Evolutionary conservation across 2,888 invertebrate genomes (phyloP).

Genomic region (Stenichneumon culpator): DNA sequence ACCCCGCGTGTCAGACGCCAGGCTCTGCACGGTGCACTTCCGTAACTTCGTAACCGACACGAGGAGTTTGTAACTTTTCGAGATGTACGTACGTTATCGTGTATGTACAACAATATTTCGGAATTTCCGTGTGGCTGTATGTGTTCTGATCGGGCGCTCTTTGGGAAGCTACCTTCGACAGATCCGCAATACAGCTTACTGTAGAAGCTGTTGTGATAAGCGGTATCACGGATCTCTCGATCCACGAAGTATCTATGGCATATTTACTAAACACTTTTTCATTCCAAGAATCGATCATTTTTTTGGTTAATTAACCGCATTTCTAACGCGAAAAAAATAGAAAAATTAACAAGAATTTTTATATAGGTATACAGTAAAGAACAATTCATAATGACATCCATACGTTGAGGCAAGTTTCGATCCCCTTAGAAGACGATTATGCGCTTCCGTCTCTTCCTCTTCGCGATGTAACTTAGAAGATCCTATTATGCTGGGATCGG

Average conservation of each 20-base stretch:
- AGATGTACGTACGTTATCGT: slow-evolving; percentile 39
- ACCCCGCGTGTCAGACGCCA: slow-evolving; percentile 32
- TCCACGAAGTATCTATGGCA: not conserved
- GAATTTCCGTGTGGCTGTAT: not conserved
- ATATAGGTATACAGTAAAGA: not conserved
- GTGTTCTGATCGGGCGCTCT: not conserved
- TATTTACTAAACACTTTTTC: not conserved
- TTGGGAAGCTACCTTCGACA: not conserved
- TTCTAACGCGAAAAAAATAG: not conserved
- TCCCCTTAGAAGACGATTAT: slow-evolving; percentile 39
- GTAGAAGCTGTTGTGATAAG: not conserved
- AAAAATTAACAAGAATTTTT: too few species aligned
- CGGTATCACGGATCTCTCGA: not conserved
- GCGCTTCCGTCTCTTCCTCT: not conserved
- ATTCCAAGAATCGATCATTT: too few species aligned
- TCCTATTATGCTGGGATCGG: slow-evolving; percentile 9
- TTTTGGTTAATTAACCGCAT: not conserved
- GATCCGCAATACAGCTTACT: not conserved
- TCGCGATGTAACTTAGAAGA: not conserved
- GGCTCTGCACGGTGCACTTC: slow-evolving; percentile 45
- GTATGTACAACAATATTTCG: slow-evolving; percentile 23
- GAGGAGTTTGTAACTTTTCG: slow-evolving; percentile 31
- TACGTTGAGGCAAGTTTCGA: not conserved
- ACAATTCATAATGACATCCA: slow-evolving; percentile 4
- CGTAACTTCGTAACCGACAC: slow-evolving; percentile 59